Conservation (phyloP, 2,797 vertebrate species). For the Heterohyrax brucei region DNA sequence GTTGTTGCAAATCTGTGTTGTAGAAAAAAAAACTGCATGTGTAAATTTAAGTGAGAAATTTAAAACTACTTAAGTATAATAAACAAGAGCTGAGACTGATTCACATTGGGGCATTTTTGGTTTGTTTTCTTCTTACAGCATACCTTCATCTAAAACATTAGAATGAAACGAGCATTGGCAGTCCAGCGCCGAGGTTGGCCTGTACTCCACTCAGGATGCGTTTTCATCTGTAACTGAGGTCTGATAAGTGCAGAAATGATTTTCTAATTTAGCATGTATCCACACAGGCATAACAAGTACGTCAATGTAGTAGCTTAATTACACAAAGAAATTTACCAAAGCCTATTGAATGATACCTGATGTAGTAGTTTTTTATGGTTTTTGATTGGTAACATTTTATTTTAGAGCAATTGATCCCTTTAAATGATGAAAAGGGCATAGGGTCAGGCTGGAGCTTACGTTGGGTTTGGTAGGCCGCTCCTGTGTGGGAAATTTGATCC, state of each 20-base stretch:
- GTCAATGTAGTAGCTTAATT: background rate
- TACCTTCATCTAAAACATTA: background rate
- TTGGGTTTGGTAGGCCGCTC: fast-evolving
- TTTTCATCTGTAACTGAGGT: background rate
- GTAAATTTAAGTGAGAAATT: background rate
- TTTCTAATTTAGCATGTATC: background rate
- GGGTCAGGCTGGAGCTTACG: background rate
- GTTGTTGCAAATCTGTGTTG: background rate
- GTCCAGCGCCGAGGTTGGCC: background rate
- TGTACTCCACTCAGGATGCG: too few species aligned
- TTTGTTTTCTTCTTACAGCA: background rate
- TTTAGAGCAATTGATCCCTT: background rate
- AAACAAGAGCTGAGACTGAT: background rate
- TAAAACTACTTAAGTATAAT: background rate
- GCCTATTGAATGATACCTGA: background rate
- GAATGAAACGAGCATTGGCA: background rate
- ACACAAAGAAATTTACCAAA: background rate
- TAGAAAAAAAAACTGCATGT: too few species aligned
- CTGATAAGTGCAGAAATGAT: background rate
- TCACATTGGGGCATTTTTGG: too few species aligned
- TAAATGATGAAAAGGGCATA: background rate
- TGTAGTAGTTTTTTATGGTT: background rate
- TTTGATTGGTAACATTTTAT: background rate
- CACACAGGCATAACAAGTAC: background rate
- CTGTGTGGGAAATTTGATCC: background rate